A percentile compares a stretch with the other conserved stretches of the same genome.
phyloP scores from a whole-genome alignment of 2,113 vertebrate genomes.

The Aldabrachelys gigantea region DNA sequence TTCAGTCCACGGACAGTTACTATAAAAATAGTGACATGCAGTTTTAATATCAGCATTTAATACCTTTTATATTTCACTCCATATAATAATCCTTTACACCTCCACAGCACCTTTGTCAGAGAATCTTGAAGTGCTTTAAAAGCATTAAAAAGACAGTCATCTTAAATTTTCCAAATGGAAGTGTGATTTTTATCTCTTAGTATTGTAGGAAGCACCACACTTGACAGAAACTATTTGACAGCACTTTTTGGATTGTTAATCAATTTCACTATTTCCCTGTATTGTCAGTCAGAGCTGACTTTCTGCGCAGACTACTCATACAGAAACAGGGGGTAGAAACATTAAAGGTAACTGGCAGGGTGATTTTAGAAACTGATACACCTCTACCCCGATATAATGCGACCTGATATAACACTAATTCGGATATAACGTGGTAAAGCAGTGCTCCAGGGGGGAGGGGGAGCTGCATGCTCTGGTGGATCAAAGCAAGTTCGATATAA shows the following conservation, averaged over 20 bases:
- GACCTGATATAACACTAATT: no score
- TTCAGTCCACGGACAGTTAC: constrained; percentile 21
- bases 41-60: not conserved
- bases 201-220: not conserved
- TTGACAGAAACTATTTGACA: not conserved
- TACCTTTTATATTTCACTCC: not conserved
- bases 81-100: not conserved
- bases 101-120: not conserved
- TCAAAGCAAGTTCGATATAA: no score
- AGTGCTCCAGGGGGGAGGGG: no score
- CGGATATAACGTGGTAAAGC: no score
- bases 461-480: no score
- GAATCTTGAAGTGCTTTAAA: not conserved
- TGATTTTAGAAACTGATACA: not conserved
- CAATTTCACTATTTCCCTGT: not conserved
- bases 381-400: no score
- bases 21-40: not conserved
- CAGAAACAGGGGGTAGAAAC: not conserved
- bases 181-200: not conserved
- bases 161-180: not conserved
- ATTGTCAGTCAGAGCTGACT: not conserved
- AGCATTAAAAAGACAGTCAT: not conserved
- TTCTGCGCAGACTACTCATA: not conserved
- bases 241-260: not conserved
- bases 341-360: not conserved